Evolutionary conservation across 2,797 vertebrate species (phyloP), one percentile per base, ranked within the genome.

Genomic region (Amniataba percoides): DNA sequence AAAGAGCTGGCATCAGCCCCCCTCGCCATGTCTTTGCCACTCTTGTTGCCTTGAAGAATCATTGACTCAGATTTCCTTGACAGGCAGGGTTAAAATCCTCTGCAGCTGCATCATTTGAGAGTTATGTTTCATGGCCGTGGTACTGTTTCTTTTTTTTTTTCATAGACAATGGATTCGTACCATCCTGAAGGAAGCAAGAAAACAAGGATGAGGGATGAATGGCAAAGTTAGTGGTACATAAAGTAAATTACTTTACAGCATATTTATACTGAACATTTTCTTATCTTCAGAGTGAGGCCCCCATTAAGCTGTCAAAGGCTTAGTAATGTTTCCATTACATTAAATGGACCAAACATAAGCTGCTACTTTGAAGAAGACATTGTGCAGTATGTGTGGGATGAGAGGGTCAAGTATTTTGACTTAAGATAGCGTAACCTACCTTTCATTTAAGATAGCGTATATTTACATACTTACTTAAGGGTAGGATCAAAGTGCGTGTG

Each of bases 1-100:
- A 89, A 83, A 85, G 71, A 63, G 61, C 48, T 11, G 5, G 31
- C 51, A 39, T 42, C 9, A 31, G n/a, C 60, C 62, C 60, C 77
- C 82, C 67, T 67, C 27, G 63, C 71, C 71, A 74, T 80, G 59
- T 55, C 55, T 80, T 75, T 80, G 55, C 59, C 45, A 40, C 48
- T 63, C 4, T 58, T 70, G 68, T 58, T 85, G 48, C 57, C 71
- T 71, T 81, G 46, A 48, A 74, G 51, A 80, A 68, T 77, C 48
- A 65, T 49, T 71, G 60, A 74, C 53, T 75, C 60, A 77, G 49
- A 70, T 19, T 68, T 69, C 23, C 21, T 52, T 65, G 51, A 83
- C 72, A 78, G 71, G 42, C 2, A 78, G 19, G 53, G 52, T 70
- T 43, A 57, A 49, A 75, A 77, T 64, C 31, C 23, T 65, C 23